Evolutionary conservation across 2,113 vertebrate genomes (phyloP), one percentile per base, ranked within the genome.

Genomic region (Pelmatolapia mariae): DNA sequence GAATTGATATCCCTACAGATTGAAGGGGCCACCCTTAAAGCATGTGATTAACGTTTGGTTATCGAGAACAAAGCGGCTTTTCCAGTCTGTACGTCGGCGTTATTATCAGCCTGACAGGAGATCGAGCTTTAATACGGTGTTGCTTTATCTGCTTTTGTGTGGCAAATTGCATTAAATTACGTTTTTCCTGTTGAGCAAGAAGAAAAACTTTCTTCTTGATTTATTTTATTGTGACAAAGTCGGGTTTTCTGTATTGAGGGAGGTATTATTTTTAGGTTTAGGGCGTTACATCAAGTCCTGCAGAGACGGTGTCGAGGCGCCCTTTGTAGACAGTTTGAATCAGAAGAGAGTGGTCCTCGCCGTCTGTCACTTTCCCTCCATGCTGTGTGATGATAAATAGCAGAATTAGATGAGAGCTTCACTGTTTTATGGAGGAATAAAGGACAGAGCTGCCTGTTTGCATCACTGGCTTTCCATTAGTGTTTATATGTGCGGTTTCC

Each of bases 361-460:
- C 26, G 53, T 87, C 59, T 86, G 73, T 86, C 86, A n/a, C 81
- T 45, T 80, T 53, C 78, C 87, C 83, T 80, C 16, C 29, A 19
- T 13, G 50, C 73, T 29, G 54, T 86, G 57, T 5, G 26, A 18
- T 66, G 61, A 88, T 86, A 80, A 92, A 87, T 76, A 66, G 86
- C 68, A 38, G 89, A 86, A 81, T 93, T 88, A 87, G 76, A 89
- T 13, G 84, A 61, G 52, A 73, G 63, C 79, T 18, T 68, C 50
- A 82, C 90, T 93, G 88, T 71, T 88, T 82, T 47, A 53, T 81
- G 52, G 83, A 89, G 88, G 92, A 61, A 61, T 80, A 73, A 31
- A 87, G 81, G 83, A 19, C 59, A 43, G 66, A 82, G 80, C 89
- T 80, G 87, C 86, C 83, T 90, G 10, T 84, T 71, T 53, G 24